A percentile compares a stretch with the other conserved stretches of the same genome.
These are phyloP conservation scores for Eptatretus atami DNA, from an alignment of 2,797 vertebrate species.

Conservation along the genomic window DNA sequence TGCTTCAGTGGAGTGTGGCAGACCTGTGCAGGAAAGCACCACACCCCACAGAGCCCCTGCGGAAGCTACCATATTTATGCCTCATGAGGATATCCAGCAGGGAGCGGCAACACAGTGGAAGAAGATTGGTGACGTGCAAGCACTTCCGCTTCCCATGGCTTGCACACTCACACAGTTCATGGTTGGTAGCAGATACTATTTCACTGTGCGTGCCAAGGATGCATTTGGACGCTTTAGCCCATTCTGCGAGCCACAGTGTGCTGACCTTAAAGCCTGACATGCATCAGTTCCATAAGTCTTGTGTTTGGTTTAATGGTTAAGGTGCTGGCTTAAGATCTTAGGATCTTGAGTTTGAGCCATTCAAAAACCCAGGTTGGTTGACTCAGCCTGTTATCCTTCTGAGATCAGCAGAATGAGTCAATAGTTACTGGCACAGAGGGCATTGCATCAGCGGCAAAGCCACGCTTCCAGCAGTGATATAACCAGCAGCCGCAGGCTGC, in stretches of 20 bases:
- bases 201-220: constrained; percentile 80
- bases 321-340: no score
- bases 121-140: constrained; percentile 91
- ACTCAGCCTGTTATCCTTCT: no score
- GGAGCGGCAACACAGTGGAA: constrained; percentile 53
- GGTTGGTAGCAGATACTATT: constrained; percentile 87
- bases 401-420: no score
- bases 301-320: no score
- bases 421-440: no score
- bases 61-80: constrained; percentile 94
- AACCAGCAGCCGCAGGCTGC: no score
- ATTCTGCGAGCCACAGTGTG: constrained; percentile 97
- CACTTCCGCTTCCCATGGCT: constrained; percentile 77
- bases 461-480: no score
- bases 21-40: constrained; percentile 25
- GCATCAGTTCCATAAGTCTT: no score
- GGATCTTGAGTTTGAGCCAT: no score
- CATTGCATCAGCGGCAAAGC: no score
- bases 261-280: constrained; percentile 28
- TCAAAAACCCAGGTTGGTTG: no score
- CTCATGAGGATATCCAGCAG: constrained; percentile 55
- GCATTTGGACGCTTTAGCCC: constrained; percentile 71
- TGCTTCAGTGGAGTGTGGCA: constrained; percentile 72
- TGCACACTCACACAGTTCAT: constrained; percentile 95
- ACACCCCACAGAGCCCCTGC: constrained; percentile 34